Percentiles rank a stretch among this genome's conserved stretches.
These are phyloP conservation scores for Suricata suricatta DNA, from an alignment of 2,113 vertebrate species.

Conservation along the genomic window DNA sequence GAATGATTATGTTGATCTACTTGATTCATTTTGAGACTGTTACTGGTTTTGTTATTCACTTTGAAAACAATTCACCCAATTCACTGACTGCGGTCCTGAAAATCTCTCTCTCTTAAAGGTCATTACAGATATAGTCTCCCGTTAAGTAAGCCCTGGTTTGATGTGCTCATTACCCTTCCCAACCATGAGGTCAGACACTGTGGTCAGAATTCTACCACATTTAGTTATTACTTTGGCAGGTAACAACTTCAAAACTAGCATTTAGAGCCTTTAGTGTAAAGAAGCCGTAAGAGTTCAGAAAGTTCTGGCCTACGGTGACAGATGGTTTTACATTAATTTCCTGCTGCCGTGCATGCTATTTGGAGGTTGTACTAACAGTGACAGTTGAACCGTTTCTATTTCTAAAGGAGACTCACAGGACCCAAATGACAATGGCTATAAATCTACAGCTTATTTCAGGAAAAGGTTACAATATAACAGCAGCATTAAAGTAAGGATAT, in stretches of 20 bases:
- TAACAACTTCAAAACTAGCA: neutral
- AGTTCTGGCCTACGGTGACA: neutral
- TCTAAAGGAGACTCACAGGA: neutral
- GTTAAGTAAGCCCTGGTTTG: neutral
- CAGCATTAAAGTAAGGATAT: neutral
- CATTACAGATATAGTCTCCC: neutral
- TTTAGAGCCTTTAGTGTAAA: neutral
- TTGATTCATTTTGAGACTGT: neutral
- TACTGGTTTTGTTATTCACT: slow-evolving; percentile 26
- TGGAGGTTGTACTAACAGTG: neutral
- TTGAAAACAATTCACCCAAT: neutral
- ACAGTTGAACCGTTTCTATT: neutral
- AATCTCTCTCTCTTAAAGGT: neutral
- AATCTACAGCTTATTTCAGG: slow-evolving; percentile 1
- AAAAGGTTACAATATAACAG: neutral
- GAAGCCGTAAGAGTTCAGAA: neutral
- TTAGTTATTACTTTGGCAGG: neutral
- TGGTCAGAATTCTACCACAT: neutral
- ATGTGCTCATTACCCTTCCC: neutral
- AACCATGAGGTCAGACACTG: neutral
- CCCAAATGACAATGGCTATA: neutral
- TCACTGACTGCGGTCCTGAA: neutral
- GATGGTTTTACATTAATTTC: slow-evolving; percentile 17
- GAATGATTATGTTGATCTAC: neutral
- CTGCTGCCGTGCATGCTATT: neutral